Conservation (phyloP, 2,797 vertebrate species). For the Darevskia mixta region DNA sequence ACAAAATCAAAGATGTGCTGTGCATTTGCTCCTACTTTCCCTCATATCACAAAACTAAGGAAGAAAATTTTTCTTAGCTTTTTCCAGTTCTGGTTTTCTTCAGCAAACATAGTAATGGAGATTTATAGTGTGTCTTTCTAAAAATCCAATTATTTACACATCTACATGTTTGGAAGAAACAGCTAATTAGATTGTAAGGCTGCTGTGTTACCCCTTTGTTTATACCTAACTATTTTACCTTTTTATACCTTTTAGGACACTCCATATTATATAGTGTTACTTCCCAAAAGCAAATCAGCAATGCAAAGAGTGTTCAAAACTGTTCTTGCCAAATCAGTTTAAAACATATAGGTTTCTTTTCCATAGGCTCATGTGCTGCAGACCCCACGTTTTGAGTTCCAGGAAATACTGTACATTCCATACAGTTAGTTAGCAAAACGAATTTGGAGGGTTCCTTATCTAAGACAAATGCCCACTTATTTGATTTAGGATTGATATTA, state of each 20-base stretch:
- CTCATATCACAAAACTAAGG: not conserved
- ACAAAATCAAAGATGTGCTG: not conserved
- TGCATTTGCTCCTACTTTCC: not conserved
- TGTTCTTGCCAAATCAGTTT: not conserved
- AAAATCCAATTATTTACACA: not conserved
- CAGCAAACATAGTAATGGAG: not conserved
- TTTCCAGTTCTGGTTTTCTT: not conserved
- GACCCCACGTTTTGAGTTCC: constrained; percentile 1
- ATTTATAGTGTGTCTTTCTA: not conserved
- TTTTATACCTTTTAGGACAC: not conserved
- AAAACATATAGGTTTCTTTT: not conserved
- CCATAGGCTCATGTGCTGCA: not conserved
- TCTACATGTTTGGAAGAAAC: not conserved
- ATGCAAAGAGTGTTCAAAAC: not conserved
- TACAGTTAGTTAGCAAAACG: not conserved
- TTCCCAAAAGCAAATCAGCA: not conserved
- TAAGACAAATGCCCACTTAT: constrained; percentile 1
- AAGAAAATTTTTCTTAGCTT: not conserved
- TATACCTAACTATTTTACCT: not conserved
- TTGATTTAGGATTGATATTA: not conserved
- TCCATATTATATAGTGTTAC: not conserved
- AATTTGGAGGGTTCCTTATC: not conserved
- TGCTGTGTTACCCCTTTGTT: not conserved
- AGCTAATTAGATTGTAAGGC: not conserved
- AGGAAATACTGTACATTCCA: constrained; percentile 37